Conservation (phyloP, 2,113 vertebrate genomes). For the Apodemus sylvaticus region DNA sequence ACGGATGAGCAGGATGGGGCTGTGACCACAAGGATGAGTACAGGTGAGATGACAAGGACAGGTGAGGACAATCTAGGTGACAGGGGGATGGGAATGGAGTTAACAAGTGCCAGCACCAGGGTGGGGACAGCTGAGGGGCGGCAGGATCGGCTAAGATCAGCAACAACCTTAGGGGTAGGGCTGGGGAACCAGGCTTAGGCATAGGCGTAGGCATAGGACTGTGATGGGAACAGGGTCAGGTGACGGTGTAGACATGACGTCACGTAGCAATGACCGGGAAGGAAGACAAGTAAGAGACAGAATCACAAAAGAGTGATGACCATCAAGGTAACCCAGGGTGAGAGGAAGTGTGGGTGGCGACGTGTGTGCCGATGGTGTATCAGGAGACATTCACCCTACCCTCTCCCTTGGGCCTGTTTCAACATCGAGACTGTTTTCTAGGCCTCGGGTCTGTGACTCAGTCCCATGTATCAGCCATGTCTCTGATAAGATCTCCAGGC, state of each 20-base stretch:
- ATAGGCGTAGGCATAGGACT: background rate
- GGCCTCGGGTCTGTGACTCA: constrained; percentile 68
- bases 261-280: background rate
- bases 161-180: background rate
- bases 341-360: constrained; percentile 44
- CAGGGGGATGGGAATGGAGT: background rate
- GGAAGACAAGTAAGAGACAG: constrained; percentile 37
- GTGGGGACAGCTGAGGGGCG: background rate
- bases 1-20: background rate
- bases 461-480: background rate
- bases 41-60: background rate
- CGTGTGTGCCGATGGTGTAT: background rate
- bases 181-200: background rate
- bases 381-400: background rate
- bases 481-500: constrained; percentile 60
- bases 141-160: background rate
- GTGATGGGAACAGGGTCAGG: background rate
- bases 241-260: background rate
- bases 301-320: background rate
- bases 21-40: background rate
- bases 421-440: constrained; percentile 43
- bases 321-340: constrained; percentile 18
- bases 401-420: background rate
- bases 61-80: background rate
- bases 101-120: background rate